A percentile compares a stretch with the other conserved stretches of the same genome.
phyloP scores from a whole-genome alignment of 2,113 vertebrate species.

The Hiodon alosoides region DNA sequence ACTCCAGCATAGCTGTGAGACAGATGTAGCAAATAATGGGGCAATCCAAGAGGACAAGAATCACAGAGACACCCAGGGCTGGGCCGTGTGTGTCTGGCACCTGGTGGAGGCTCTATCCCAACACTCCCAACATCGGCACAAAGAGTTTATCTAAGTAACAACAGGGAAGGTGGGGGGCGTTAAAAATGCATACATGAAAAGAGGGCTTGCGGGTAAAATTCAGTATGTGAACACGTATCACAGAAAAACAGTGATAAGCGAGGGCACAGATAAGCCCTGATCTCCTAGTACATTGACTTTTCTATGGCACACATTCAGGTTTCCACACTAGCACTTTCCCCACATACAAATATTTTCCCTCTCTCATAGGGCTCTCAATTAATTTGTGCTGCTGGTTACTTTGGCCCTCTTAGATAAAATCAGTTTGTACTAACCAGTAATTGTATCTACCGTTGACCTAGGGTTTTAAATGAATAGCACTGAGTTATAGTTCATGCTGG shows the following conservation, averaged over 20 bases:
- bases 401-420: too few species aligned
- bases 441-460: too few species aligned
- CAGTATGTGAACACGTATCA: slow-evolving; percentile 31
- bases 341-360: slow-evolving; percentile 35
- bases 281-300: slow-evolving; percentile 30
- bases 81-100: neutral
- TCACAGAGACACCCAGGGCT: too few species aligned
- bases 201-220: slow-evolving; percentile 5
- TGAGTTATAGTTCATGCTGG: too few species aligned
- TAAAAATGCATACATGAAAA: neutral
- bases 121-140: neutral
- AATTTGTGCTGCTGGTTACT: too few species aligned
- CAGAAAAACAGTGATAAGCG: slow-evolving; percentile 30
- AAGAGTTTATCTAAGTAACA: slow-evolving; percentile 9
- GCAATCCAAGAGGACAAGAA: too few species aligned
- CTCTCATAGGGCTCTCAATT: neutral
- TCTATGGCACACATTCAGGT: slow-evolving; percentile 44
- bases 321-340: slow-evolving; percentile 46
- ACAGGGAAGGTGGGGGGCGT: neutral
- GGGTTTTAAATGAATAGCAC: too few species aligned
- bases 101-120: neutral
- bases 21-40: too few species aligned
- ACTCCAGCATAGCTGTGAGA: too few species aligned
- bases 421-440: too few species aligned
- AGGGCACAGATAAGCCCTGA: slow-evolving; percentile 43